A percentile compares a stretch with the other conserved stretches of the same genome.
Conservation (phyloP, 2,797 vertebrate species). For the Clarias platycephalus region DNA sequence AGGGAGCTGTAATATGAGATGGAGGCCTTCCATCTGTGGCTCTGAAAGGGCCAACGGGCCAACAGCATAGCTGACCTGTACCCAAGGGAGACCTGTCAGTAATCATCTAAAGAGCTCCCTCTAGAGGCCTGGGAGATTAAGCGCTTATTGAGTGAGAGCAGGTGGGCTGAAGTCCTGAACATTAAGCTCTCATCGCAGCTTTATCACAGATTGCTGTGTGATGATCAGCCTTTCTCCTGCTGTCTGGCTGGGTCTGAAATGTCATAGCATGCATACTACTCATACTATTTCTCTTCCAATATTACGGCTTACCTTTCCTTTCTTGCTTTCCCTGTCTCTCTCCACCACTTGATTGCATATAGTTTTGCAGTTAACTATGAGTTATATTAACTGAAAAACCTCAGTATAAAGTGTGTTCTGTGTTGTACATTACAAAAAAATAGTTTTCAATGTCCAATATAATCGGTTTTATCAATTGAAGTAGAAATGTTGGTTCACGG, state of each 20-base stretch:
- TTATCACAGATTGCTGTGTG: slow-evolving; percentile 28
- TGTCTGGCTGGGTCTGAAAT: background rate
- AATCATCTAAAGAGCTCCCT: slow-evolving; percentile 65
- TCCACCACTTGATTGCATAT: background rate
- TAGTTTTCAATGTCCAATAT: background rate
- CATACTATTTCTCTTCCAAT: background rate
- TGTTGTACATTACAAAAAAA: background rate
- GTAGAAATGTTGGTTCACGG: background rate
- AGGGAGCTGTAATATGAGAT: slow-evolving; percentile 62
- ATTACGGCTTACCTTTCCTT: background rate
- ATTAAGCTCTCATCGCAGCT: slow-evolving; percentile 20
- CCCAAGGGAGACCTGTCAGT: slow-evolving; percentile 58
- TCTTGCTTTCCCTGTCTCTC: background rate
- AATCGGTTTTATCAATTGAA: background rate
- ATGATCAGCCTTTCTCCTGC: slow-evolving; percentile 11
- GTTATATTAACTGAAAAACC: background rate
- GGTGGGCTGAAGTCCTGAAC: slow-evolving; percentile 56
- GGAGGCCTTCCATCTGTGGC: slow-evolving; percentile 65
- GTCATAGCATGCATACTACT: background rate
- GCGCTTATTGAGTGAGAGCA: slow-evolving; percentile 57
- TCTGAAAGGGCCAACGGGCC: slow-evolving; percentile 61
- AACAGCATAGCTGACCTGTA: slow-evolving; percentile 65
- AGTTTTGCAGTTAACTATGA: background rate
- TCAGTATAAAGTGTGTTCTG: background rate
- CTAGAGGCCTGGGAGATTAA: slow-evolving; percentile 48